Percentiles rank a stretch among this genome's conserved stretches.
Evolutionary conservation across 2,888 invertebrate species (phyloP).

Genomic region (Parnassius smintheus): DNA sequence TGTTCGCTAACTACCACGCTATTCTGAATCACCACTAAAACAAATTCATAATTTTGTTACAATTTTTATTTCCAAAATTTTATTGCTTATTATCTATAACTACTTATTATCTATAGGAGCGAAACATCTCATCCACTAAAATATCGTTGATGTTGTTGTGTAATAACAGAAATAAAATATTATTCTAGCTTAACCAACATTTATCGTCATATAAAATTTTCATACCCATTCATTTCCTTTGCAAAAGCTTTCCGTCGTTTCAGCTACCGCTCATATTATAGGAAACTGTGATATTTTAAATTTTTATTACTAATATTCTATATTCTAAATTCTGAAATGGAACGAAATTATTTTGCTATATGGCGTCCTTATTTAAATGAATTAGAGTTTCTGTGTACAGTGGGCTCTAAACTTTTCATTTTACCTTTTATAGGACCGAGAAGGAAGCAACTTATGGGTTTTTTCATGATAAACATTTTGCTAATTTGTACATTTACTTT

Average conservation of each 20-base stretch:
- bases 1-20: no score
- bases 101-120: no score
- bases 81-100: no score
- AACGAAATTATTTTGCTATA: conserved; percentile 30
- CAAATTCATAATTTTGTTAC: no score
- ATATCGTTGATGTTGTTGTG: no score
- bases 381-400: conserved; percentile 46
- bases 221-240: no score
- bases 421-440: conserved; percentile 53
- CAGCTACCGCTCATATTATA: background rate
- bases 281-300: background rate
- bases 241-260: no score
- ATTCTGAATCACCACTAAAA: no score
- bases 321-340: conserved; percentile 28
- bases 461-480: conserved; percentile 39
- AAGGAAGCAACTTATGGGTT: conserved; percentile 41
- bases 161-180: background rate
- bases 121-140: no score
- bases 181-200: background rate
- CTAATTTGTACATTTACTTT: conserved; percentile 49
- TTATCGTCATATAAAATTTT: background rate
- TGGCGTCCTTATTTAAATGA: conserved; percentile 45
- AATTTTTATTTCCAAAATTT: no score
- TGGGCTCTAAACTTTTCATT: conserved; percentile 52
- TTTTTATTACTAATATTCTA: background rate